Base-by-base conservation (phyloP, 2,888 invertebrate species). In the Micropterix aruncella region DNA sequence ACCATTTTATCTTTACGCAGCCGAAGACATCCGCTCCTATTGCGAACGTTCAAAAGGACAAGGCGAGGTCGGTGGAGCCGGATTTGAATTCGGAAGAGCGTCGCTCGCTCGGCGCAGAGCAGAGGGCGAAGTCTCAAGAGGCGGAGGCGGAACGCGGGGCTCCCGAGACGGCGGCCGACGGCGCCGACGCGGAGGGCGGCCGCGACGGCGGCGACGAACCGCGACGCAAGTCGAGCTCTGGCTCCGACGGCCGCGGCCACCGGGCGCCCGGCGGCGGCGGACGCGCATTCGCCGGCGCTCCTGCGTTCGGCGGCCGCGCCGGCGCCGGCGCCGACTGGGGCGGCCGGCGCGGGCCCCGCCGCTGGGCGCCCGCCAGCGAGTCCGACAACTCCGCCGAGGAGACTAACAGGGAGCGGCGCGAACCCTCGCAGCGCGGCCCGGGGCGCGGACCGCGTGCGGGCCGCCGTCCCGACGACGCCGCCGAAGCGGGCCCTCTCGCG, bases 351-450 rank as follows among this genome's bases (percentile, higher is more conserved):
- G 27, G 27, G 27, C 27, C 27, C 12, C 7, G 7, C 27, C 27
- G 66, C 41, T 65, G 67, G 14, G 72, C 71, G 18, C 71, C 69
- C 54, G 69, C 66, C 38, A 73, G 83, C 12, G 87, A 86, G 56
- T 84, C 84, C 0, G 86, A 86, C 54, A 79, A 79, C 36, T 83
- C 85, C 16, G 80, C 79, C 2, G 87, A 86, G 48, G 83, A 83
- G 50, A 67, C 76, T 17, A 75, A 71, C 17, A 27, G 27, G 12
- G 27, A 27, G 7, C 27, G 27, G 5, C 27, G 27, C 5, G 27
- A 27, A 12, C 27, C 5, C 5, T 27, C 27, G 5, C 27, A 27
- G 7, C 27, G 27, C 5, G 7, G 27, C 5, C 12, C 27, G 12
- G 27, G 27, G 5, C 27, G 27, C 5, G 12, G 27, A 7, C 27